Evolutionary conservation across 2,113 vertebrate species (phyloP).

Genomic region (Ciconia maguari): DNA sequence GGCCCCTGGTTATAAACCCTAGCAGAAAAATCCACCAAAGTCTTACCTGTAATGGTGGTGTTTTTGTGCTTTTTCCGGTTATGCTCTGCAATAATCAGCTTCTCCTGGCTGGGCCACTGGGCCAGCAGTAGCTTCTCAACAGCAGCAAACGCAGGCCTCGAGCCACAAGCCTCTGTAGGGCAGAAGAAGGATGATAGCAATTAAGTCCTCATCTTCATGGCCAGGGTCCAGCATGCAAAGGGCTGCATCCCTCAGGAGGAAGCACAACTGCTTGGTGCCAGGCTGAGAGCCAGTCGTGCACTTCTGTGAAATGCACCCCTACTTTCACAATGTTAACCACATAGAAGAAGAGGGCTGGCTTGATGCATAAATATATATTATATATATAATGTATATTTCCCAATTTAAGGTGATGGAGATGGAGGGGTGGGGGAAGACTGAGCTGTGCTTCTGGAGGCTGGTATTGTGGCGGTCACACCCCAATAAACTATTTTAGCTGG

Average conservation of each 20-base stretch:
- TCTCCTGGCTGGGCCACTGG: constrained; percentile 74
- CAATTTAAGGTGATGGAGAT: neutral
- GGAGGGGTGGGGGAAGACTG: neutral
- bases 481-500: neutral
- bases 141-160: neutral
- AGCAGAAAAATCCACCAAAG: neutral
- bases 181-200: neutral
- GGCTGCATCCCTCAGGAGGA: no score
- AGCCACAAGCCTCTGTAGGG: constrained; percentile 54
- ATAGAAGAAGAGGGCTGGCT: neutral
- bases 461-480: neutral
- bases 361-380: no score
- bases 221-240: neutral
- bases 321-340: neutral
- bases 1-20: neutral
- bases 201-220: neutral
- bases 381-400: neutral
- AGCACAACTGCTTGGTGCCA: no score
- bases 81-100: constrained; percentile 63
- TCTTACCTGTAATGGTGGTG: constrained; percentile 79
- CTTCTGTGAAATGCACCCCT: neutral
- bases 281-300: neutral
- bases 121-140: constrained; percentile 41
- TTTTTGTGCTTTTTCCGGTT: constrained; percentile 62
- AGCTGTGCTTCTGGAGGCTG: neutral